Conservation (phyloP, 2,797 vertebrate species). For the Sarcoramphus papa region DNA sequence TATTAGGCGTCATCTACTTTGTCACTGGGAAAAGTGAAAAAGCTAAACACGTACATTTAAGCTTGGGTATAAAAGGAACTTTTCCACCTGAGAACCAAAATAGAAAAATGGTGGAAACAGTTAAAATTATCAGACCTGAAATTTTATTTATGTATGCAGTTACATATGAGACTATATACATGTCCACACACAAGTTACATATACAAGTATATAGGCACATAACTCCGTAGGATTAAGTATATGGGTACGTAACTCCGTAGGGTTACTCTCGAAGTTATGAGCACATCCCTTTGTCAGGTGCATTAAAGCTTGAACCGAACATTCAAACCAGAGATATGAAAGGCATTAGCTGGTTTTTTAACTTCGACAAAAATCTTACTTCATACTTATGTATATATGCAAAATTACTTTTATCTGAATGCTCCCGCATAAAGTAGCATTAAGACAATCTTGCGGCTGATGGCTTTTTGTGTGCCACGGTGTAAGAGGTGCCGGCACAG, state of each 20-base stretch:
- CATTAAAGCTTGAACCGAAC: not conserved
- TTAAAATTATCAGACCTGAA: not conserved
- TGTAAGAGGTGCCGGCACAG: too few species aligned
- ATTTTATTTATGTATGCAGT: fast-evolving
- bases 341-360: fast-evolving
- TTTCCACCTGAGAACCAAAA: not conserved
- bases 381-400: too few species aligned
- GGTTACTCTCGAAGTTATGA: fast-evolving
- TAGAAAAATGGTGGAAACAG: fast-evolving
- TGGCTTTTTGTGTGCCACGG: not conserved
- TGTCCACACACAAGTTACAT: fast-evolving
- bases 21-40: fast-evolving
- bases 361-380: too few species aligned
- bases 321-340: fast-evolving
- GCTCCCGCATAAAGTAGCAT: not conserved
- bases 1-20: not conserved
- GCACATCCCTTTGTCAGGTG: too few species aligned
- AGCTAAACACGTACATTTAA: fast-evolving
- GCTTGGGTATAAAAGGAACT: not conserved
- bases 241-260: fast-evolving
- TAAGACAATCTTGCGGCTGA: not conserved
- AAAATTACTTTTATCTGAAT: not conserved
- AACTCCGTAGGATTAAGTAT: fast-evolving
- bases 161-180: fast-evolving
- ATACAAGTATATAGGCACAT: fast-evolving